Evolutionary conservation across 2,888 invertebrate species (phyloP).

Genomic region (Epinotia brunnichana): DNA sequence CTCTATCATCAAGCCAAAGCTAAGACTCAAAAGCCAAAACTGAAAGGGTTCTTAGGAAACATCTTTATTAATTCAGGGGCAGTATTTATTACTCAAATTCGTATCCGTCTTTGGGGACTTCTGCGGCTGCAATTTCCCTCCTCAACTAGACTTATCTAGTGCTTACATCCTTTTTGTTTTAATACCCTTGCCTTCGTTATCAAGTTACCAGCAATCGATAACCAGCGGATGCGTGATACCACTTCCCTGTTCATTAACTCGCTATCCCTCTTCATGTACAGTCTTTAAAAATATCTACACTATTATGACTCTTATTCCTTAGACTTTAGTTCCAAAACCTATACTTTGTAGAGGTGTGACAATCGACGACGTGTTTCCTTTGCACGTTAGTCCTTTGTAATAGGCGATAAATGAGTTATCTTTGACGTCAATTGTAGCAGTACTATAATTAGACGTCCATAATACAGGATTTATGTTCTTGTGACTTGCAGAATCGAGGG

Average conservation of each 20-base stretch:
- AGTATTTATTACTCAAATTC: no score
- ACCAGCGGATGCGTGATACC: slow-evolving; percentile 34
- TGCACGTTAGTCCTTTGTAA: no score
- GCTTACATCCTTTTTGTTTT: background rate
- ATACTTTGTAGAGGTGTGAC: background rate
- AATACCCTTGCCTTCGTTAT: slow-evolving; percentile 18
- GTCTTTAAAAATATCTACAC: background rate
- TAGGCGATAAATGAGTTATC: no score
- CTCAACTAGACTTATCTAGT: background rate
- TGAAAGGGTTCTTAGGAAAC: no score
- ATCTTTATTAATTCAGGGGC: no score
- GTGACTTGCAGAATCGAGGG: no score
- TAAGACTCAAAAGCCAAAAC: no score
- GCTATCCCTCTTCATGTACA: slow-evolving; percentile 3
- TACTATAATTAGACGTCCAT: no score
- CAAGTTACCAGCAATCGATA: slow-evolving; percentile 32
- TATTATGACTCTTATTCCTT: background rate
- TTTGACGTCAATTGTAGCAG: no score
- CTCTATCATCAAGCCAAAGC: no score
- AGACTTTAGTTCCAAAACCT: background rate
- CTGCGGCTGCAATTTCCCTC: background rate
- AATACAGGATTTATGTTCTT: no score
- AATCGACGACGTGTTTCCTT: background rate
- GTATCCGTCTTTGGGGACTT: no score
- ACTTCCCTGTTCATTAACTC: slow-evolving; percentile 27